Evolutionary conservation across 2,797 vertebrate genomes (phyloP).

Genomic region (Poecilia picta): DNA sequence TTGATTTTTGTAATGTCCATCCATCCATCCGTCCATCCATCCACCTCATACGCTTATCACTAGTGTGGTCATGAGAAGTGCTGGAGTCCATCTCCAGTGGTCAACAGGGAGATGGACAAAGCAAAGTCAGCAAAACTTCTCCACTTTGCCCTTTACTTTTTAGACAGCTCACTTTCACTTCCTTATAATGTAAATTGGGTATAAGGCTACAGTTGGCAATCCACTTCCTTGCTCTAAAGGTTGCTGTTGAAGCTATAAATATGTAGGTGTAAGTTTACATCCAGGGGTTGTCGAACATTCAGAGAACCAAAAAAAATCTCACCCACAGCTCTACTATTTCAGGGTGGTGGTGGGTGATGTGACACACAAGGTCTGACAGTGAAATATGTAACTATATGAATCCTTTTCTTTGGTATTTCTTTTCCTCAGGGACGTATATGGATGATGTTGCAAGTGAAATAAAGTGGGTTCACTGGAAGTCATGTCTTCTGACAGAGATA

Average conservation of each 20-base stretch:
- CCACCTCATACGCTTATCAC: too few species aligned
- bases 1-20: too few species aligned
- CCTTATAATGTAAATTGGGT: neutral
- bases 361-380: neutral
- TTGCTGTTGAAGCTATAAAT: neutral
- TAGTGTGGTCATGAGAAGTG: too few species aligned
- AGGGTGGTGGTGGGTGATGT: neutral
- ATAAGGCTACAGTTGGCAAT: neutral
- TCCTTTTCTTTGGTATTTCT: neutral
- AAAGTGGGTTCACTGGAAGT: neutral
- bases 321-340: neutral
- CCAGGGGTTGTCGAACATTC: too few species aligned
- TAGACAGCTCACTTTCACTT: neutral
- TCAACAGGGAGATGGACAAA: too few species aligned
- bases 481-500: neutral
- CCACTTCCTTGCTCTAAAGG: neutral
- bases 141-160: neutral
- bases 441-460: neutral
- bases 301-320: neutral
- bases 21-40: too few species aligned
- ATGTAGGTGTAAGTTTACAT: neutral
- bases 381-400: neutral
- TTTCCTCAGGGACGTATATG: neutral
- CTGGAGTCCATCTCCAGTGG: too few species aligned
- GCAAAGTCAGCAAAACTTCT: too few species aligned